phyloP scores from a whole-genome alignment of 2,113 vertebrate species.

The Ibidorhyncha struthersii region DNA sequence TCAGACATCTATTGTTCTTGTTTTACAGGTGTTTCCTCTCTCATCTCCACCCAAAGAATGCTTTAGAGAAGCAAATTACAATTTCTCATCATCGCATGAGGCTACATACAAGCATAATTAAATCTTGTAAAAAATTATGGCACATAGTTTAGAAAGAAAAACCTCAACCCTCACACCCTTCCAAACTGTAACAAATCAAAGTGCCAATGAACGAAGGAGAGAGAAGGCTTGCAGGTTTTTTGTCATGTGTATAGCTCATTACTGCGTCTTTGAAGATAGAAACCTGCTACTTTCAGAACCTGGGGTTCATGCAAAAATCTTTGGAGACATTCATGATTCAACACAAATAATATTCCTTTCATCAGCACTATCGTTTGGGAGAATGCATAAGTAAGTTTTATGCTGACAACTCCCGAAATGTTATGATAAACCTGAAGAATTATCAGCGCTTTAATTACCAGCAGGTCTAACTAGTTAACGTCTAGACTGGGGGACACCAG shows the following conservation, averaged over 20 bases:
- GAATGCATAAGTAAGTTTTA: background rate
- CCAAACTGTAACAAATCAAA: background rate
- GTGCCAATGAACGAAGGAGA: background rate
- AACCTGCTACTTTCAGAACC: background rate
- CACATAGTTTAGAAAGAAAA: background rate
- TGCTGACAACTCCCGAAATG: background rate
- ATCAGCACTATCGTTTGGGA: background rate
- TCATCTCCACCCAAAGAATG: constrained; percentile 23
- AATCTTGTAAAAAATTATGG: background rate
- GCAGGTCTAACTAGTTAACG: constrained; percentile 26
- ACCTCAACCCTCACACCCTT: background rate
- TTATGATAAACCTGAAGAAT: background rate
- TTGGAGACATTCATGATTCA: background rate
- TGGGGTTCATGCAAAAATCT: background rate
- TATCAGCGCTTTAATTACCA: background rate
- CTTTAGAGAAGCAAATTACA: background rate
- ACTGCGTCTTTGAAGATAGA: background rate
- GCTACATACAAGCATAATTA: background rate
- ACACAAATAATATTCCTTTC: background rate
- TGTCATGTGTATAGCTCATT: background rate
- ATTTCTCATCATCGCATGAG: constrained; percentile 26
- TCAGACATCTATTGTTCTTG: constrained; percentile 68
- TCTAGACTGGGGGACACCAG: constrained; percentile 13
- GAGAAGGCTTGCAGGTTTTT: background rate
- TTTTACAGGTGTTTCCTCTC: constrained; percentile 79